Conservation (phyloP, 2,797 vertebrate species). For the Neosilurus hyrtlii region DNA sequence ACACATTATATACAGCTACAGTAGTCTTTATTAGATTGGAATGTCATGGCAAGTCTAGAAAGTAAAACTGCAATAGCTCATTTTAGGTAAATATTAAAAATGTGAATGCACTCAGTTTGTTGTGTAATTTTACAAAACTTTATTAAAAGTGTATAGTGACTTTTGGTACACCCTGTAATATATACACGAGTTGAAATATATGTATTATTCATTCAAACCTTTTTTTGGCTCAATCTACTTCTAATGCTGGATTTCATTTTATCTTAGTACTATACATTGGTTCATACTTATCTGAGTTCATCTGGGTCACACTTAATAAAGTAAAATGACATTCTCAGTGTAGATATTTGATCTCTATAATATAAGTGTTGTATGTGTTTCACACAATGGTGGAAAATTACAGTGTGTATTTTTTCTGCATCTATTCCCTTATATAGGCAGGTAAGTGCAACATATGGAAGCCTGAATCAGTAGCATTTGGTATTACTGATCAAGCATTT, state of each 20-base stretch:
- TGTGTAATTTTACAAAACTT: too few species aligned
- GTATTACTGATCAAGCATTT: neutral
- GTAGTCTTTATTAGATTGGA: too few species aligned
- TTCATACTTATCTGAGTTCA: neutral
- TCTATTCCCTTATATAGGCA: neutral
- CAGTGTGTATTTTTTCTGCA: slow-evolving; percentile 7
- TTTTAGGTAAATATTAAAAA: too few species aligned
- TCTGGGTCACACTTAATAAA: slow-evolving; percentile 15
- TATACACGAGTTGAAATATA: neutral
- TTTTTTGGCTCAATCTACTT: neutral
- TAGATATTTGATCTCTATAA: slow-evolving; percentile 19
- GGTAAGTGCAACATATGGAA: slow-evolving; percentile 6
- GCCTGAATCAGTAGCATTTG: neutral
- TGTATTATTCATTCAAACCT: neutral
- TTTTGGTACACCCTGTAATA: neutral
- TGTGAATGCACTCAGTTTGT: too few species aligned
- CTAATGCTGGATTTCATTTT: neutral
- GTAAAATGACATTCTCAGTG: neutral
- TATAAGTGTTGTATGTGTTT: slow-evolving; percentile 26
- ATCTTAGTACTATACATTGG: neutral
- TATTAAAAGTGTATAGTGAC: too few species aligned
- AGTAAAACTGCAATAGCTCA: too few species aligned
- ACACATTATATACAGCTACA: too few species aligned
- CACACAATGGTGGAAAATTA: slow-evolving; percentile 21
- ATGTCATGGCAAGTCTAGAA: too few species aligned